Percentiles rank a stretch among this genome's conserved stretches.
These are phyloP conservation scores for Calosoma granatense DNA, from an alignment of 1,140 invertebrate species.

Conservation along the genomic window DNA sequence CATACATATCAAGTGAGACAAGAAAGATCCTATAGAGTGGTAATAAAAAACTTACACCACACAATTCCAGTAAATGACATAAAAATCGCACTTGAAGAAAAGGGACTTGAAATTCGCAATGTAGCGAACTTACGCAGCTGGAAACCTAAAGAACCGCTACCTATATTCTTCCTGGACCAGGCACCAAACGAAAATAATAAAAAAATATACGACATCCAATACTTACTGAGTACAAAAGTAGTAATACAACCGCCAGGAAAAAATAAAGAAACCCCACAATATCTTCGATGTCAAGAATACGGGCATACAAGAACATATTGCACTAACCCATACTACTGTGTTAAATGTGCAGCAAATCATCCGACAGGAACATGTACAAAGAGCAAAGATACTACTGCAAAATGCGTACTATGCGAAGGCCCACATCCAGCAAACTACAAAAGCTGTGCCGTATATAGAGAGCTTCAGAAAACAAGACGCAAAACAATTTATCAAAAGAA, in stretches of 20 bases:
- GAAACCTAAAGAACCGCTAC: slow-evolving; percentile 20
- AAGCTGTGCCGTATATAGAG: slow-evolving; percentile 26
- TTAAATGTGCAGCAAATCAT: too few relatives aligned
- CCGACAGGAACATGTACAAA: too few relatives aligned
- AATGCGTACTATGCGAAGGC: too few relatives aligned
- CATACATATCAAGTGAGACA: slow-evolving; percentile 31
- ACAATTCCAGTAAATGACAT: slow-evolving; percentile 23
- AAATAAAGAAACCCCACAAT: slow-evolving; percentile 10
- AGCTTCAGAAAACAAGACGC: slow-evolving; percentile 16
- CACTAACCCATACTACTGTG: too few relatives aligned
- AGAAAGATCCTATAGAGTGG: slow-evolving; percentile 27
- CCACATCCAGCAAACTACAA: too few relatives aligned
- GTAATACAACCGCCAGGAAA: slow-evolving; percentile 25
- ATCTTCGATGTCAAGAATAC: too few relatives aligned
- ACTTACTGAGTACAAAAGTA: slow-evolving; percentile 22
- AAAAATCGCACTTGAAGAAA: slow-evolving; percentile 21
- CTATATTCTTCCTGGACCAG: slow-evolving; percentile 22
- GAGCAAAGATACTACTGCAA: too few relatives aligned
- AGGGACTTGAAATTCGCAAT: slow-evolving; percentile 23
- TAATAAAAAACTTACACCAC: slow-evolving; percentile 27
- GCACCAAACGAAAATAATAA: slow-evolving; percentile 24
- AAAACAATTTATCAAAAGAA: not conserved
- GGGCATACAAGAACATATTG: not conserved
- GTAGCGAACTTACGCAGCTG: slow-evolving; percentile 21
- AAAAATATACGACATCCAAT: slow-evolving; percentile 21